These are phyloP conservation scores for Notocelia uddmanniana DNA, from an alignment of 2,888 invertebrate species.

Conservation along the genomic window DNA sequence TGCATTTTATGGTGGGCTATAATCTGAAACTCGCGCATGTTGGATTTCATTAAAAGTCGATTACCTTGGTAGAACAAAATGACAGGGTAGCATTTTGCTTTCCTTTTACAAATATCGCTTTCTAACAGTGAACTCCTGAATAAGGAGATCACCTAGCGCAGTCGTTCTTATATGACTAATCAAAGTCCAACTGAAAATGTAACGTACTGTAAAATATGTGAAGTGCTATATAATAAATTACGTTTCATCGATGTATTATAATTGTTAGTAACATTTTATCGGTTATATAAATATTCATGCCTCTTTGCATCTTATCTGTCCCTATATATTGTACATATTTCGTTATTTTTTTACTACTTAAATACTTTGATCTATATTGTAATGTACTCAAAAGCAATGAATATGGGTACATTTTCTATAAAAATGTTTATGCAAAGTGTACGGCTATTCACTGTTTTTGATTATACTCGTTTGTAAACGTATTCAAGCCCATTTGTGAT, in stretches of 20 bases:
- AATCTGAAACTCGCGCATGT: background rate
- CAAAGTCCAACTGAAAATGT: conserved; percentile 17
- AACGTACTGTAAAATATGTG: conserved; percentile 15
- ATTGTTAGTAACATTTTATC: background rate
- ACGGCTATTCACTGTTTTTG: background rate
- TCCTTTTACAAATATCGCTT: background rate
- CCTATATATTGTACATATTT: background rate
- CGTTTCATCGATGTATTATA: background rate
- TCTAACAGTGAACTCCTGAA: background rate
- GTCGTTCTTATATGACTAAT: background rate
- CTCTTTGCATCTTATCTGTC: conserved; percentile 26
- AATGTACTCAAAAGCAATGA: background rate
- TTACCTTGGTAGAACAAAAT: background rate
- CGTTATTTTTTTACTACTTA: background rate
- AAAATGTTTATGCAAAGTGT: background rate
- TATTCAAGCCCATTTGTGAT: conserved; percentile 12
- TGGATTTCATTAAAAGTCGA: background rate
- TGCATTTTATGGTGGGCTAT: conserved; percentile 23
- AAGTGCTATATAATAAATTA: conserved; percentile 17
- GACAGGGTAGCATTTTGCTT: background rate
- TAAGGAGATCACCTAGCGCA: background rate
- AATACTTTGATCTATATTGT: background rate
- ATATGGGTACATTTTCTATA: background rate
- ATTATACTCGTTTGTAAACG: background rate
- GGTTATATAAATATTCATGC: no score